Evolutionary conservation across 2,797 vertebrate species (phyloP), one percentile per base, ranked within the genome.

Genomic region (Pitangus sulphuratus): DNA sequence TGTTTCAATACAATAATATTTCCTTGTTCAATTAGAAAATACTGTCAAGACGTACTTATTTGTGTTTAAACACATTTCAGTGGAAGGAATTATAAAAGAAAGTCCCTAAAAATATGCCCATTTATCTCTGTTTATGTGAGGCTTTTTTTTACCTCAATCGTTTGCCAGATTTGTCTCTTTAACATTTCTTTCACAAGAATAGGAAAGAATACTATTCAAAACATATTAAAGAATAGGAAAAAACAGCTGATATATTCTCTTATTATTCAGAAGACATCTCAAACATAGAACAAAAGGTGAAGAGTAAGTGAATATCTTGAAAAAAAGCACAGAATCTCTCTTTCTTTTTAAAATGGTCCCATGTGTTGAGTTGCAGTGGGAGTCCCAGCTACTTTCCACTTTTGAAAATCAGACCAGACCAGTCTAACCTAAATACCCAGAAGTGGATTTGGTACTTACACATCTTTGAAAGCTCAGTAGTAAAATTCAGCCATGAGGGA

Each of bases 41-140:
- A 44, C 25, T 92, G 64, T 58, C 82, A 69, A 65, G n/a, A 54
- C 45, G 71, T 50, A 51, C 15, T 82, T 44, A 84, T 35, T 87
- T 93, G 45, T 83, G 28, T 92, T 94, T 91, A 77, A 91, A 94
- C 20, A 85, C 14, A 45, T 87, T 92, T 89, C 28, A 78, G 25
- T 78, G 33, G 21, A 77, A 80, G 56, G 18, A 88, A 78, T 84
- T 68, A n/a, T 48, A 65, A 87, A 72, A 58, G 10, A 77, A 90
- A 90, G n/a, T 19, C 28, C 33, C 57, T 89, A 45, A 77, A 89
- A 83, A 47, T 24, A 65, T 42, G 33, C 8, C n/a, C 28, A 47
- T 80, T 80, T 61, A 71, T 89, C 18, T 95, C 53, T 54, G 62
- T 64, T 89, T 75, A 31, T 74, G 20, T 87, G 40, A 85, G 89